Conservation (phyloP, 2,888 invertebrate species). For the Eupithecia exiguata region DNA sequence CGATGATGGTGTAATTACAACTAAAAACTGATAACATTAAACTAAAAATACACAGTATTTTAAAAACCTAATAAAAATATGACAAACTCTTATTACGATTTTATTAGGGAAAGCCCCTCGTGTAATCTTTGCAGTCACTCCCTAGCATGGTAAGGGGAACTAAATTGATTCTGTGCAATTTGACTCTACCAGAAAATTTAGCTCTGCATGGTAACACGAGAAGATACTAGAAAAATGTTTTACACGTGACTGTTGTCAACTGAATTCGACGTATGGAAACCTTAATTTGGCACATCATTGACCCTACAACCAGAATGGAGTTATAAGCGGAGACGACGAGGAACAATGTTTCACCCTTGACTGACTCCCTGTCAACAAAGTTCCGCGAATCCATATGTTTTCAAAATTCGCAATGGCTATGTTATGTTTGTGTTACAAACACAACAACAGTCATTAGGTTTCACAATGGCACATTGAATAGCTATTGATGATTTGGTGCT, state of each 20-base stretch:
- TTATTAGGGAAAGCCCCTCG: background rate
- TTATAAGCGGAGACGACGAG: background rate
- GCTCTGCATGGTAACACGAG: background rate
- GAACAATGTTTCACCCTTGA: background rate
- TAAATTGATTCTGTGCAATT: background rate
- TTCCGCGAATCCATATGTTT: conserved; percentile 31
- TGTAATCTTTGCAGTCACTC: background rate
- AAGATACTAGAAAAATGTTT: background rate
- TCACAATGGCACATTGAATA: conserved; percentile 73
- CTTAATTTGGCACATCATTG: background rate
- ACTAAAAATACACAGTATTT: background rate
- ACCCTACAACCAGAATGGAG: background rate
- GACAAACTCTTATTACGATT: background rate
- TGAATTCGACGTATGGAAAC: background rate
- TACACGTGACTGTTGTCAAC: background rate
- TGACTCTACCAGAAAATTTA: background rate
- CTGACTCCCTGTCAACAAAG: conserved; percentile 22
- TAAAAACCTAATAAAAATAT: background rate
- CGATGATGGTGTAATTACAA: background rate
- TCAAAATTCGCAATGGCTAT: conserved; percentile 31
- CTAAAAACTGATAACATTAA: background rate
- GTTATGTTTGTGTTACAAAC: conserved; percentile 54
- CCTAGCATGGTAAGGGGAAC: background rate
- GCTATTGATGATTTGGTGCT: conserved; percentile 63
- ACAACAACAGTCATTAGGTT: conserved; percentile 64